Conservation (phyloP, 2,797 vertebrate species). For the Pteropus rufus region DNA sequence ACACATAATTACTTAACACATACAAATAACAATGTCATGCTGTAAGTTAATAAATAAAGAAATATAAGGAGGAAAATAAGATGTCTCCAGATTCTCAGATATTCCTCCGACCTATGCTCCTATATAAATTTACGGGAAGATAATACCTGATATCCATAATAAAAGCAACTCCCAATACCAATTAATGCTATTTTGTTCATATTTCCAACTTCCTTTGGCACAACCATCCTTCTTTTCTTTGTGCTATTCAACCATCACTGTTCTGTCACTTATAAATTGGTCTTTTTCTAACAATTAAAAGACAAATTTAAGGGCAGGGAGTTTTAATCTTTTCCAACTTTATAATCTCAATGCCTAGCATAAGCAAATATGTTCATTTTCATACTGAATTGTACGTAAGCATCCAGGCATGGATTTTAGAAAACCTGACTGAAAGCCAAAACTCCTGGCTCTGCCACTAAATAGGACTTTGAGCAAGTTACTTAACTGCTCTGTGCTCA, state of each 20-base stretch:
- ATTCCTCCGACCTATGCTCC: background rate
- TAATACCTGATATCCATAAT: background rate
- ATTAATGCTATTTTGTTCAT: background rate
- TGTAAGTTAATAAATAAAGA: background rate
- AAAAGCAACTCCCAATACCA: background rate
- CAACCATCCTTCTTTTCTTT: background rate
- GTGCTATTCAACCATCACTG: background rate
- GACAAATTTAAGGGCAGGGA: background rate
- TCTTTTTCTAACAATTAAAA: background rate
- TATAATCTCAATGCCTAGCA: background rate
- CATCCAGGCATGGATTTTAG: background rate
- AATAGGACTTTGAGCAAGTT: background rate
- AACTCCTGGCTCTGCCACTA: background rate
- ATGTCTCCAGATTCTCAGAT: background rate
- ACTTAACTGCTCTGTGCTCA: background rate
- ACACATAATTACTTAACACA: background rate
- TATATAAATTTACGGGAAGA: background rate
- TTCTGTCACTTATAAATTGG: background rate
- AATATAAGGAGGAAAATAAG: background rate
- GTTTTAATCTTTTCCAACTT: background rate
- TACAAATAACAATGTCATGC: background rate
- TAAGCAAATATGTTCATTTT: background rate
- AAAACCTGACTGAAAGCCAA: background rate
- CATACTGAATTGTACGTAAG: background rate
- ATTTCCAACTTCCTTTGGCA: background rate